phyloP scores from a whole-genome alignment of 2,113 vertebrate genomes.

The Oceanodroma tethys region DNA sequence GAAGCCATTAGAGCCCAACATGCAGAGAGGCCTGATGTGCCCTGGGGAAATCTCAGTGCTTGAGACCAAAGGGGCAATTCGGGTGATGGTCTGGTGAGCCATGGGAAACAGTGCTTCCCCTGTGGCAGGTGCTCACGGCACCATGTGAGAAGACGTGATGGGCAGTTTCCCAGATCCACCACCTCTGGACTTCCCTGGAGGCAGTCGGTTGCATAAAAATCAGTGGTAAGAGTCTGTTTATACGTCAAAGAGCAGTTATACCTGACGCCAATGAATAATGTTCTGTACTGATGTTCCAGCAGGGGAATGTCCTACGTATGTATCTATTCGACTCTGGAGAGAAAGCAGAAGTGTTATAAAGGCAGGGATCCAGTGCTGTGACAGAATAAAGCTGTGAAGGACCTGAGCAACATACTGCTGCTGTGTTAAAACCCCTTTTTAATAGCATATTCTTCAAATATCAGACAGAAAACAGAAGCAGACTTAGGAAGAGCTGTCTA shows the following conservation, averaged over 20 bases:
- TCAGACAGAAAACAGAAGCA: background rate
- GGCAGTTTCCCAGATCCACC: background rate
- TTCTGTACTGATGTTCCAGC: conserved; percentile 42
- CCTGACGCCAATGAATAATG: conserved; percentile 38
- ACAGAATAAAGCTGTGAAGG: background rate
- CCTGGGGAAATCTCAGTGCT: background rate
- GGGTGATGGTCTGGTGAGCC: background rate
- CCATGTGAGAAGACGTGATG: background rate
- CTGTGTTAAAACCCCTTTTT: background rate
- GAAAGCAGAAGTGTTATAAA: background rate
- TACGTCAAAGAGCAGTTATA: background rate
- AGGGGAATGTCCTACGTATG: background rate
- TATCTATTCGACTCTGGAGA: conserved; percentile 19
- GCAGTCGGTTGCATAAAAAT: background rate
- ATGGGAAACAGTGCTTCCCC: background rate
- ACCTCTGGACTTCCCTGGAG: background rate
- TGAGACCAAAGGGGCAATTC: background rate
- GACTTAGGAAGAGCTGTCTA: background rate
- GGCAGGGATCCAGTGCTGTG: background rate
- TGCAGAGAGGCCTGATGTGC: background rate
- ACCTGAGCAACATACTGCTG: background rate
- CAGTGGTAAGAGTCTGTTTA: background rate
- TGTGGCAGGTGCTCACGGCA: background rate
- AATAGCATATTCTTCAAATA: background rate
- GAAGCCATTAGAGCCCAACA: background rate